Evolutionary conservation across 2,888 invertebrate genomes (phyloP), one percentile per base, ranked within the genome.

Genomic region (Aquatica leii): DNA sequence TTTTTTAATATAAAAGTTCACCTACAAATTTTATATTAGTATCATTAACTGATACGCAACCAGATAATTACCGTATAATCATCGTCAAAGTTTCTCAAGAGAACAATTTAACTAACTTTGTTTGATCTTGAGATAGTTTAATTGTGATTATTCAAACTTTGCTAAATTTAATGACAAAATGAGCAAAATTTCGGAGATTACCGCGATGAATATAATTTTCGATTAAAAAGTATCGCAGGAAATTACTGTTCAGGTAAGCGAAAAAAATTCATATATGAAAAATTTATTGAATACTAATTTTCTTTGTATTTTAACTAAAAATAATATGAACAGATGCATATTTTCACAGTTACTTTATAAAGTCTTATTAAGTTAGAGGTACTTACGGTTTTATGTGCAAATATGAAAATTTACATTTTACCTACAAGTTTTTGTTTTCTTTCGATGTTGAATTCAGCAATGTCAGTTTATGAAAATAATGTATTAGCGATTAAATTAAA

Each of bases 101-200:
- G 70, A 72, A 71, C 71, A 73, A 70, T 73, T 72, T 69, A 66
- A 59, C 69, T 65, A 70, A 69, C 71, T 71, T 71, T 43, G 41
- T 43, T 72, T 70, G 71, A 73, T 71, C 71, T 71, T 65, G 12
- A 69, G 70, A 70, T 72, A 71, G 72, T 73, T 69, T 72, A 72
- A 73, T 73, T 73, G 70, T 69, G 70, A 69, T 71, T 65, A 67
- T 59, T 57, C 62, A 68, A 71, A 72, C 69, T 72, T 73, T 66
- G 65, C 64, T 9, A 63, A 58, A 70, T 69, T 67, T 62, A 68
- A 70, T 68, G 62, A 65, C 62, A 59, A 17, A 40, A 48, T 40
- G 55, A 52, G 53, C 49, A 56, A 24, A 65, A 43, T 35, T 48
- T 15, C 31, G 5, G 34, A 43, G 49, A 64, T 51, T 51, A 59